Evolutionary conservation across 2,797 vertebrate genomes (phyloP), one percentile per base, ranked within the genome.

Genomic region (Siniperca scherzeri): DNA sequence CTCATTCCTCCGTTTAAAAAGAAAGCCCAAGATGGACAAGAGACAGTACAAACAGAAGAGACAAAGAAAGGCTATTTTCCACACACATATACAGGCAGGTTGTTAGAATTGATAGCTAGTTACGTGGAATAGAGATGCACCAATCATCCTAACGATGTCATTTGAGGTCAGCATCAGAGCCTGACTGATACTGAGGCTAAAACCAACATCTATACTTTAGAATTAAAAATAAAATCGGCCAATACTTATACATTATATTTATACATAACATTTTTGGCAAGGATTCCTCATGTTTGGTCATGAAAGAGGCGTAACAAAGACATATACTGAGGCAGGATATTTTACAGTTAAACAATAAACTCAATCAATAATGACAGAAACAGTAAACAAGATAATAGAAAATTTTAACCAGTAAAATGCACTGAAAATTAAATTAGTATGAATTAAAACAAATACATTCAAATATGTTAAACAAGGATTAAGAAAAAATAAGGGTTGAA

Each of bases 1-100:
- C 44, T 77, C 76, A 61, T 60, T 87, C 76, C 38, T 73, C 53
- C 61, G 59, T 78, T 78, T 52, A 40, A 72, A 74, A 46, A 77
- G 59, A 80, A 84, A 83, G 70, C 8, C 68, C 1, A 48, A 55
- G 57, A 69, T 12, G 13, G 25, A 81, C n/a, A 55, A 78, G 21
- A 50, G 48, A 78, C 40, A 70, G 6, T 2, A 17, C 30, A 70
- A 68, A 67, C 27, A 22, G 48, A 72, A 42, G 16, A 46, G 22
- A 71, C 19, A 30, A 53, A 65, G 9, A 80, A 50, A 67, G 21
- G 17, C 10, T 12, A 5, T 42, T 78, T 50, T 16, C 19, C 66
- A 62, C 55, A 50, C 19, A 64, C 14, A 53, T 17, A 70, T 6
- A 48, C 46, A 69, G 21, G 11, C 14, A 16, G 10, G 30, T 10